phyloP scores from a whole-genome alignment of 2,113 vertebrate genomes.

The Erythrolamprus reginae region DNA sequence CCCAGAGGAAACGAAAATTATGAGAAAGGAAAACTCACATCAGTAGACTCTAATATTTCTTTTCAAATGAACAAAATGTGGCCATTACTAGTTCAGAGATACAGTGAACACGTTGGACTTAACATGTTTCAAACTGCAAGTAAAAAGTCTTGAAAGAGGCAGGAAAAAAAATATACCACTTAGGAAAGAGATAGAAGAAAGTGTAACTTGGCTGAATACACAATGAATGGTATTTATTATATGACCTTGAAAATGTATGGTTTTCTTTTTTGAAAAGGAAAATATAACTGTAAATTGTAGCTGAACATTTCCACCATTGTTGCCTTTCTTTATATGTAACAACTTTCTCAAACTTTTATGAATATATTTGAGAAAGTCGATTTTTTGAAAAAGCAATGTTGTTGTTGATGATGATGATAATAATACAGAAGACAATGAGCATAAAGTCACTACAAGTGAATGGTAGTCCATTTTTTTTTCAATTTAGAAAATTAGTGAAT shows the following conservation, averaged over 20 bases:
- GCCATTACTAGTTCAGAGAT: background rate
- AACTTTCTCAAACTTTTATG: background rate
- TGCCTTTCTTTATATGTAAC: background rate
- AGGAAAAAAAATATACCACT: background rate
- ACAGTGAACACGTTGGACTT: background rate
- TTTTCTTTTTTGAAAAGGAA: background rate
- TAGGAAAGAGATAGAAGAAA: background rate
- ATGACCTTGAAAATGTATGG: background rate
- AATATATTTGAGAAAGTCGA: background rate
- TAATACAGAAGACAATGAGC: background rate
- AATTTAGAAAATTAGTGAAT: background rate
- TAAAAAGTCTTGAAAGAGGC: background rate
- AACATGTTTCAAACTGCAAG: background rate
- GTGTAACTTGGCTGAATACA: background rate
- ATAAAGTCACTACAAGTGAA: background rate
- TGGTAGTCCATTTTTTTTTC: background rate
- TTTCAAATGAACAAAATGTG: background rate
- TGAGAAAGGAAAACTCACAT: background rate
- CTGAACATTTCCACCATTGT: background rate
- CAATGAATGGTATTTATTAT: background rate
- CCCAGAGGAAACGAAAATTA: background rate
- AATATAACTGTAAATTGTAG: background rate
- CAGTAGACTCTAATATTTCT: background rate
- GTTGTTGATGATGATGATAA: background rate
- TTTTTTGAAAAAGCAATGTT: background rate